Percentiles rank a stretch among this genome's conserved stretches.
Evolutionary conservation across 2,113 vertebrate species (phyloP).

Genomic region (Ivindomyrus marchei): DNA sequence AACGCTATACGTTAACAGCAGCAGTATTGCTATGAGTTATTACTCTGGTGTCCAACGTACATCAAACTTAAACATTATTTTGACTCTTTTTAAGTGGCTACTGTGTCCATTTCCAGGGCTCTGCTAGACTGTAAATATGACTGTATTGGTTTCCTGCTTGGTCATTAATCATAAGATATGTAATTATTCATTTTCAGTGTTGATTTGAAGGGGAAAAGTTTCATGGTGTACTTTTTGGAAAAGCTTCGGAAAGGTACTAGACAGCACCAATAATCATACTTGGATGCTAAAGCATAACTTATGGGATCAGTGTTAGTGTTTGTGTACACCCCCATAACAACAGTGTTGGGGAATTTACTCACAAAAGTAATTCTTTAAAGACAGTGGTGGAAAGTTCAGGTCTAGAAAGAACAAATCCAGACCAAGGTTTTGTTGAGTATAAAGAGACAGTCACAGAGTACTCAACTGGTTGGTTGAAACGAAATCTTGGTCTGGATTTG

Average conservation of each 20-base stretch:
- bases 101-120: background rate
- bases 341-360: background rate
- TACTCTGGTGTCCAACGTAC: too few relatives aligned
- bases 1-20: background rate
- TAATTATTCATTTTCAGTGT: background rate
- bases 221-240: background rate
- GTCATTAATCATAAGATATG: background rate
- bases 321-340: background rate
- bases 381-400: background rate
- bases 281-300: background rate
- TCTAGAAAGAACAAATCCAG: background rate
- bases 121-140: background rate
- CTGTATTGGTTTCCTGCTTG: background rate
- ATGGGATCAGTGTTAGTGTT: background rate
- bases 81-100: background rate
- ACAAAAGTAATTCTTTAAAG: background rate
- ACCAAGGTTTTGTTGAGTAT: background rate
- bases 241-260: background rate
- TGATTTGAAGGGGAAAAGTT: background rate
- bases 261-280: background rate
- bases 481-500: background rate
- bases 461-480: background rate
- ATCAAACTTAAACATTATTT: too few relatives aligned
- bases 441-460: background rate
- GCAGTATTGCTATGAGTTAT: too few relatives aligned